These are phyloP conservation scores for Phallusia fumigata DNA, from an alignment of 23 tunicate genomes.

Conservation along the genomic window DNA sequence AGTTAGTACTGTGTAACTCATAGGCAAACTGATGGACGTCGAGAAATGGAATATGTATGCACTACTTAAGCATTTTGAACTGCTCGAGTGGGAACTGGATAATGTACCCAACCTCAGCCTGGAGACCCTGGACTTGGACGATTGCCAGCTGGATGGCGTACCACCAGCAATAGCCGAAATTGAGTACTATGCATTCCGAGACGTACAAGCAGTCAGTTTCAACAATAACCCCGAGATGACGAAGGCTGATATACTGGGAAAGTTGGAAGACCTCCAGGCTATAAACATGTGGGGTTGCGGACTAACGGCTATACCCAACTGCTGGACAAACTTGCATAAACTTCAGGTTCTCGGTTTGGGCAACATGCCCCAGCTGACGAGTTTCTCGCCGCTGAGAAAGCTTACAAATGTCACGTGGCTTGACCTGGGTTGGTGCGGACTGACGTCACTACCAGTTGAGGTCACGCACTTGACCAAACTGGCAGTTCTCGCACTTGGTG, in stretches of 20 bases:
- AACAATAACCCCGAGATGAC: conserved; percentile 67
- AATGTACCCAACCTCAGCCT: conserved; percentile 47
- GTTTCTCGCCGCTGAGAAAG: conserved; percentile 50
- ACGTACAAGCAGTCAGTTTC: conserved; percentile 90
- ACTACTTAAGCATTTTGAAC: conserved; percentile 69
- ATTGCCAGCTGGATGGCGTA: conserved; percentile 58
- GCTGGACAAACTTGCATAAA: conserved; percentile 66
- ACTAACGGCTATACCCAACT: conserved; percentile 50
- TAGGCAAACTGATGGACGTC: conserved; percentile 10
- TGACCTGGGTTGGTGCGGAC: conserved; percentile 88
- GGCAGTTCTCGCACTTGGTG: conserved; percentile 82
- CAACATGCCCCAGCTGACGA: conserved; percentile 41
- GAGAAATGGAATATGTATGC: conserved; percentile 85
- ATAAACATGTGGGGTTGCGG: conserved; percentile 94
- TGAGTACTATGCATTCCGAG: conserved; percentile 94
- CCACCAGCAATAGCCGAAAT: conserved; percentile 87
- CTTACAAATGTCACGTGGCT: conserved; percentile 72
- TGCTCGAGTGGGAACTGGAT: conserved; percentile 79
- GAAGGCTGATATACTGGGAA: conserved; percentile 82
- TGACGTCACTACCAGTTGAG: conserved; percentile 76
- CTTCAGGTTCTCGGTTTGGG: conserved; percentile 80
- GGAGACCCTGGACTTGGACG: conserved; percentile 85
- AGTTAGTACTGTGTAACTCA: background rate
- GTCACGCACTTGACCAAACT: conserved; percentile 74
- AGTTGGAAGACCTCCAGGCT: conserved; percentile 68